A percentile compares a stretch with the other conserved stretches of the same genome.
phyloP scores from a whole-genome alignment of 2,888 invertebrate genomes.

The Calameuta pallipes region DNA sequence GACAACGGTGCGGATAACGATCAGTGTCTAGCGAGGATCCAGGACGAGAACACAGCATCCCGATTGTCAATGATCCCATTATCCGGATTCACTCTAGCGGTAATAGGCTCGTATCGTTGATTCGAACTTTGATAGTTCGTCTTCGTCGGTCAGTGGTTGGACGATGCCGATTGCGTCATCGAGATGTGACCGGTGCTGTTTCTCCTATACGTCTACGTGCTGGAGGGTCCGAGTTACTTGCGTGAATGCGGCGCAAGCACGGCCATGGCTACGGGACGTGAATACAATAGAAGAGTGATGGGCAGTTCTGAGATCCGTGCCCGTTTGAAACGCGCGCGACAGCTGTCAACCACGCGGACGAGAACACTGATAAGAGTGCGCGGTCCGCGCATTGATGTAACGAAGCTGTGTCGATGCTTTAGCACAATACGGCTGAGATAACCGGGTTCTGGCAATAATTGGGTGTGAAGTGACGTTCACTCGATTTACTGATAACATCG shows the following conservation, averaged over 20 bases:
- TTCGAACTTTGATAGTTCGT: constrained; percentile 33
- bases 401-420: constrained; percentile 6
- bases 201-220: constrained; percentile 24
- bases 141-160: constrained; percentile 29
- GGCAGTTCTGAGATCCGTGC: constrained; percentile 44
- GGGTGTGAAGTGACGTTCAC: constrained; percentile 16
- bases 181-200: constrained; percentile 29
- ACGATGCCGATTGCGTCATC: constrained; percentile 42
- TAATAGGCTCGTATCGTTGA: constrained; percentile 39
- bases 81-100: constrained; percentile 27
- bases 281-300: constrained; percentile 51
- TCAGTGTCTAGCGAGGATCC: neutral
- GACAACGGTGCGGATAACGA: neutral
- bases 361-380: constrained; percentile 9
- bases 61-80: neutral
- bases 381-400: constrained; percentile 2
- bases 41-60: neutral
- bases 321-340: constrained; percentile 41
- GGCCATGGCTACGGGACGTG: constrained; percentile 27
- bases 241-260: neutral
- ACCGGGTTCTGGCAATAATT: constrained; percentile 4
- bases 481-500: constrained; percentile 11
- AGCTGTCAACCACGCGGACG: constrained; percentile 41
- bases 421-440: constrained; percentile 8
- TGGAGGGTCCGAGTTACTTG: neutral